These are phyloP conservation scores for Trilocha varians DNA, from an alignment of 2,888 invertebrate species.

Conservation along the genomic window DNA sequence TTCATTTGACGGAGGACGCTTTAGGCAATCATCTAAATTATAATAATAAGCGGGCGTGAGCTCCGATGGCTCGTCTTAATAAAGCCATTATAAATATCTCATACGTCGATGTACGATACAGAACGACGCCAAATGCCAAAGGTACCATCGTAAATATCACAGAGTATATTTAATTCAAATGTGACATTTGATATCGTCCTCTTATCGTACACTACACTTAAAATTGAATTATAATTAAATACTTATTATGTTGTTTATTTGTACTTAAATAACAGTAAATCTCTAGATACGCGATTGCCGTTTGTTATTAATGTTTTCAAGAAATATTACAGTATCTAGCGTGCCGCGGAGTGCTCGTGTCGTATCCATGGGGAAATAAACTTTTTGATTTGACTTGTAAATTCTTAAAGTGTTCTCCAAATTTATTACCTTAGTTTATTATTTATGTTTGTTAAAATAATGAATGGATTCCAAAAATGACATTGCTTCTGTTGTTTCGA, in stretches of 20 bases:
- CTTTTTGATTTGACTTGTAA: neutral
- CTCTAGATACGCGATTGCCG: too few relatives aligned
- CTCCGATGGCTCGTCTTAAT: constrained; percentile 63
- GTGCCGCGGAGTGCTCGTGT: neutral
- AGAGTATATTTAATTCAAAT: constrained; percentile 34
- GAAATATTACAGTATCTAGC: neutral
- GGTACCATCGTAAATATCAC: constrained; percentile 40
- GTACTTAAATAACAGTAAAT: too few relatives aligned
- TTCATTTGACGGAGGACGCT: constrained; percentile 59
- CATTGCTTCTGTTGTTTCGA: neutral
- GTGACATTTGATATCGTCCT: constrained; percentile 24
- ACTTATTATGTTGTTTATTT: constrained; percentile 8
- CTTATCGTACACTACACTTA: constrained; percentile 22
- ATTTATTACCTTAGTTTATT: neutral
- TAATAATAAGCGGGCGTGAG: constrained; percentile 71
- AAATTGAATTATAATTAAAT: constrained; percentile 21
- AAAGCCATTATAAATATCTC: constrained; percentile 72
- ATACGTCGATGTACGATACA: constrained; percentile 52
- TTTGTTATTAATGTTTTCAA: too few relatives aligned
- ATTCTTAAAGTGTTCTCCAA: neutral
- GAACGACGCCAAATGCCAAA: constrained; percentile 52
- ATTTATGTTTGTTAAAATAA: too few relatives aligned
- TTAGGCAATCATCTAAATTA: constrained; percentile 71
- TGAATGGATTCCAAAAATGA: too few relatives aligned
- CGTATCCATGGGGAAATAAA: neutral